Percentiles rank a stretch among this genome's conserved stretches.
phyloP scores from a whole-genome alignment of 2,888 invertebrate genomes.

The Phengaris alcon region DNA sequence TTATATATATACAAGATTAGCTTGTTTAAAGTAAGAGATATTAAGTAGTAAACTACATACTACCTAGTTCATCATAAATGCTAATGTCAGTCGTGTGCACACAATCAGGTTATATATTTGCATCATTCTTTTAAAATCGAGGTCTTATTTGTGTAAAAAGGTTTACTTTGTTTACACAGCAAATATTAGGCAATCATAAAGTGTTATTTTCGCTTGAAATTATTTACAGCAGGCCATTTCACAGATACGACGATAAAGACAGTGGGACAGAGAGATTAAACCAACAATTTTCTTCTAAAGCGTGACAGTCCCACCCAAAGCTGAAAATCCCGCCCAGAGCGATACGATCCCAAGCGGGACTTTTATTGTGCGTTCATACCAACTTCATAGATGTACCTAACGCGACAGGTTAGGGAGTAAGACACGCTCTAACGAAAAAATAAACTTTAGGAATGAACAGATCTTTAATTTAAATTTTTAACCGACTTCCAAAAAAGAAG shows the following conservation, averaged over 20 bases:
- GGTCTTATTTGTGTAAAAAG: neutral
- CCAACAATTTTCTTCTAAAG: neutral
- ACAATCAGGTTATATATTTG: neutral
- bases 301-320: neutral
- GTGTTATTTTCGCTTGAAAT: neutral
- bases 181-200: neutral
- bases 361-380: neutral
- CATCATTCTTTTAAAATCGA: constrained; percentile 5
- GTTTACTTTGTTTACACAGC: neutral
- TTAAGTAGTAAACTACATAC: neutral
- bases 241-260: neutral
- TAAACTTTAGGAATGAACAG: too few relatives aligned
- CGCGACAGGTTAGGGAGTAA: neutral
- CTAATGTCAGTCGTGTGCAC: neutral
- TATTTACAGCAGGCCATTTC: neutral
- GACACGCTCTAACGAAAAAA: too few relatives aligned
- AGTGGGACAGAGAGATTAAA: neutral
- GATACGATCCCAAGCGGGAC: neutral
- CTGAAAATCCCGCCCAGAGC: neutral
- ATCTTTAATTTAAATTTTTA: too few relatives aligned
- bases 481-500: too few relatives aligned
- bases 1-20: too few relatives aligned
- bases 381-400: neutral
- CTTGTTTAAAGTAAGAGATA: too few relatives aligned
- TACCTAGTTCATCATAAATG: neutral